phyloP scores from a whole-genome alignment of 2,888 invertebrate genomes.

The Diaprepes abbreviatus region DNA sequence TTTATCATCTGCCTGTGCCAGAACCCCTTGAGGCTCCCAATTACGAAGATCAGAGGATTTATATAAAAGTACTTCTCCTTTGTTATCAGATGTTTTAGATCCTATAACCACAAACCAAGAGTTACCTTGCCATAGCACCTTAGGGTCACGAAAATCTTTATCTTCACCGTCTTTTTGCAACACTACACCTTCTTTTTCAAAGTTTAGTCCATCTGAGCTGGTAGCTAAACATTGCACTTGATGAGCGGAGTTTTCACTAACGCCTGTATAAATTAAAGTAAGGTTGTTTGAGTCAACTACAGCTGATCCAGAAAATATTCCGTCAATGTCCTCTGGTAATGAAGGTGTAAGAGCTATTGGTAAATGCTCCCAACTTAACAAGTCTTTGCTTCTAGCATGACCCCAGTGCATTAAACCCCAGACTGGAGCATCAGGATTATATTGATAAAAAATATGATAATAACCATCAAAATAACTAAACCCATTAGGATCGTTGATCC shows the following conservation, averaged over 20 bases:
- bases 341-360: conserved; percentile 70
- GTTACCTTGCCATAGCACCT: conserved; percentile 67
- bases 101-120: conserved; percentile 68
- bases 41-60: conserved; percentile 63
- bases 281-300: conserved; percentile 65
- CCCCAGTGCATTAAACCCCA: conserved; percentile 68
- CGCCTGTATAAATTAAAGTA: conserved; percentile 67
- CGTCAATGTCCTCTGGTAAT: conserved; percentile 60
- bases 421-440: background rate
- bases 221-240: conserved; percentile 61
- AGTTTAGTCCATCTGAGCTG: conserved; percentile 63
- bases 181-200: conserved; percentile 64
- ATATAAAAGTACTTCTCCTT: conserved; percentile 66
- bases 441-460: conserved; percentile 63
- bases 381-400: conserved; percentile 68
- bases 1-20: conserved; percentile 36
- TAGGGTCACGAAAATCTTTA: conserved; percentile 69
- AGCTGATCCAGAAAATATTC: conserved; percentile 70
- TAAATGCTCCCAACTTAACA: conserved; percentile 69
- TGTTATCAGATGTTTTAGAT: conserved; percentile 33
- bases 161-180: conserved; percentile 64
- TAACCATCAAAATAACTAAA: conserved; percentile 65
- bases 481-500: conserved; percentile 74
- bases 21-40: conserved; percentile 46
- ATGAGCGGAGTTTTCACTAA: conserved; percentile 55